Evolutionary conservation across 23 tunicate genomes (phyloP).

Genomic region (Styela plicata): DNA sequence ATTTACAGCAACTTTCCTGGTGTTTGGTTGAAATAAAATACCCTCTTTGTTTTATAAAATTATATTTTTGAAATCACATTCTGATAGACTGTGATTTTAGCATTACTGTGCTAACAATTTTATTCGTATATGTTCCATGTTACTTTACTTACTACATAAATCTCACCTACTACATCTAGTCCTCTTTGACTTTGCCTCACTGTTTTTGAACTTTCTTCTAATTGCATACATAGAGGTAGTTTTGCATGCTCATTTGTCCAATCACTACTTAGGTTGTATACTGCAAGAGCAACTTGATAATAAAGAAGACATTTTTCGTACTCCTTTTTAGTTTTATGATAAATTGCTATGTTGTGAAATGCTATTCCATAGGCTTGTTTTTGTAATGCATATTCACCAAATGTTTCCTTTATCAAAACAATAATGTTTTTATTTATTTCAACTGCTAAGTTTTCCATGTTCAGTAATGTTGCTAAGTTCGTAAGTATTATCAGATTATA

Average conservation of each 20-base stretch:
- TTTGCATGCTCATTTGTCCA: background rate
- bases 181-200: background rate
- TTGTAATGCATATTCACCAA: background rate
- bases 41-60: too few relatives aligned
- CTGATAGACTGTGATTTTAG: too few relatives aligned
- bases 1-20: too few relatives aligned
- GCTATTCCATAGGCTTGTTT: background rate
- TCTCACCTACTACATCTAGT: background rate
- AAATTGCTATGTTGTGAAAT: background rate
- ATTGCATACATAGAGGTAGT: background rate
- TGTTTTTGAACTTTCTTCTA: background rate
- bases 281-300: background rate
- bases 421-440: background rate
- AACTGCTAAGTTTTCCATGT: too few relatives aligned
- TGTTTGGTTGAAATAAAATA: too few relatives aligned
- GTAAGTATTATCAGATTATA: background rate
- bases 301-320: background rate
- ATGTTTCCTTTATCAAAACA: background rate
- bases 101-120: too few relatives aligned
- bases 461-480: background rate
- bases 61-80: too few relatives aligned
- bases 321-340: background rate
- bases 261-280: background rate
- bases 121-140: too few relatives aligned
- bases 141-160: too few relatives aligned